Percentiles rank a stretch among this genome's conserved stretches.
Evolutionary conservation across 2,888 invertebrate species (phyloP).

Genomic region (Margaritifera margaritifera): DNA sequence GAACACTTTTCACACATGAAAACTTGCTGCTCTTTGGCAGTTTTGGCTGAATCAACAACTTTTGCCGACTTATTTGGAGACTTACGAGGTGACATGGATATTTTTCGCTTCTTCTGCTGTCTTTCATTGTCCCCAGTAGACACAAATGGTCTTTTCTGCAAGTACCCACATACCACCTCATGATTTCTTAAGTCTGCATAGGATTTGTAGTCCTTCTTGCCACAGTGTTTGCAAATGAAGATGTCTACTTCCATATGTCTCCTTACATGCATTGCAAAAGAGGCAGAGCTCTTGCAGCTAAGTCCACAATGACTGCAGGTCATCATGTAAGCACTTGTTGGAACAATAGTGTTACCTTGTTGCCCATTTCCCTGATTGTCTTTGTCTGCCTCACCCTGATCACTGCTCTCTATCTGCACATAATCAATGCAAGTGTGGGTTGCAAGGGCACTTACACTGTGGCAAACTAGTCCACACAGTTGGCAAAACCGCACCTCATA

Average conservation of each 20-base stretch:
- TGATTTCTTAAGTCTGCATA: slow-evolving; percentile 33
- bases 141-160: too few species aligned
- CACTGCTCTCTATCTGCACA: too few species aligned
- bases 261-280: neutral
- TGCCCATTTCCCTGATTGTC: too few species aligned
- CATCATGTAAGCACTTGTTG: too few species aligned
- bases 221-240: slow-evolving; percentile 12
- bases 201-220: slow-evolving; percentile 10
- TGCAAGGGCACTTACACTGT: too few species aligned
- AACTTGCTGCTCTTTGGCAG: neutral
- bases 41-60: neutral
- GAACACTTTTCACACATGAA: slow-evolving; percentile 45
- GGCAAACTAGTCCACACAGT: too few species aligned
- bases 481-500: too few species aligned
- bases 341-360: too few species aligned
- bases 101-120: neutral
- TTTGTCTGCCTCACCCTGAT: too few species aligned
- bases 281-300: too few species aligned
- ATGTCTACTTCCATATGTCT: slow-evolving; percentile 7
- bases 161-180: slow-evolving; percentile 27
- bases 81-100: neutral
- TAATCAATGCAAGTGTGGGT: too few species aligned
- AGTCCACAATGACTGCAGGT: too few species aligned
- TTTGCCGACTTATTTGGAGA: neutral
- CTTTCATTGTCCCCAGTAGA: neutral